Conservation (phyloP, 2,888 invertebrate species). For the Drosophila meridionalis region DNA sequence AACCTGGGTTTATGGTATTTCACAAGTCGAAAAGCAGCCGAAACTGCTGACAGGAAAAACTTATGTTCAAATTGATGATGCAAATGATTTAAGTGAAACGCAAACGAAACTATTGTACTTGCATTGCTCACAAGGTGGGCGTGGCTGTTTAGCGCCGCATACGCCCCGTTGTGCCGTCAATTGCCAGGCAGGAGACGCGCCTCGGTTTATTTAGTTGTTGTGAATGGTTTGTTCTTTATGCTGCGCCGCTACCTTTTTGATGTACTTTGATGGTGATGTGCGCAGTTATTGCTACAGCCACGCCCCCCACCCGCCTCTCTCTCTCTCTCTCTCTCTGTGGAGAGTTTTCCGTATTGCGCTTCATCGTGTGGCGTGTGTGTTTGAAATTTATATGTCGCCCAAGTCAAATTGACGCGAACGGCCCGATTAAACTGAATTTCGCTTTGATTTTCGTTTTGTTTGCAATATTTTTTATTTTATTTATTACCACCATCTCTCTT, state of each 20-base stretch:
- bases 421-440: constrained; percentile 60
- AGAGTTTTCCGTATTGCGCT: background rate
- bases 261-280: constrained; percentile 27
- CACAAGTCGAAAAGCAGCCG: background rate
- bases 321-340: background rate
- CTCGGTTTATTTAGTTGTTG: constrained; percentile 10
- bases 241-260: constrained; percentile 41
- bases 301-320: constrained; percentile 6
- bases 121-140: background rate
- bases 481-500: background rate
- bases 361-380: constrained; percentile 1
- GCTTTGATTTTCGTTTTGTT: constrained; percentile 41
- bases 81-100: constrained; percentile 4
- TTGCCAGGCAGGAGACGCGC: constrained; percentile 4
- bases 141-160: constrained; percentile 12
- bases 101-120: background rate
- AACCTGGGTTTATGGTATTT: background rate
- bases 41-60: background rate
- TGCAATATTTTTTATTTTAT: constrained; percentile 23
- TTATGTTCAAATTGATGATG: constrained; percentile 2
- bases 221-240: constrained; percentile 15
- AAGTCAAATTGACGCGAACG: constrained; percentile 37
- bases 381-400: constrained; percentile 31
- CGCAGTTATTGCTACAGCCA: constrained; percentile 12
- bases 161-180: constrained; percentile 26